Evolutionary conservation across 2,113 vertebrate species (phyloP).

Genomic region (Rhinolophus ferrumequinum): DNA sequence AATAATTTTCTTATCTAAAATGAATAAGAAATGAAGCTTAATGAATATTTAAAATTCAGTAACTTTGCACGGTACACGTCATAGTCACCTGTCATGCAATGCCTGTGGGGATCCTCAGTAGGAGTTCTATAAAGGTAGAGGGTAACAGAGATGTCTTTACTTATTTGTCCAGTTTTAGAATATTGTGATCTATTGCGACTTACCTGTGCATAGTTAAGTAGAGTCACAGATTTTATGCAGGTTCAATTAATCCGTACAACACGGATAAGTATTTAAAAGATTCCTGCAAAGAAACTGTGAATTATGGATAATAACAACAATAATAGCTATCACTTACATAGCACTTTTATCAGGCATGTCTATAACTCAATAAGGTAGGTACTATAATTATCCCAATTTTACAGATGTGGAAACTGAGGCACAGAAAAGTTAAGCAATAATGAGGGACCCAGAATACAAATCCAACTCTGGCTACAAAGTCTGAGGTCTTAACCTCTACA

Average conservation of each 20-base stretch:
- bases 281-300: neutral
- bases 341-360: neutral
- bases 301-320: neutral
- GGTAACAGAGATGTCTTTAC: neutral
- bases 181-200: neutral
- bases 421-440: neutral
- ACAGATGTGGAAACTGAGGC: neutral
- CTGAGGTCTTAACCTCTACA: constrained; percentile 4
- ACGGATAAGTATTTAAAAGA: neutral
- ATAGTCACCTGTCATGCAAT: neutral
- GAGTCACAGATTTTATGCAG: neutral
- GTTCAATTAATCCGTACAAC: neutral
- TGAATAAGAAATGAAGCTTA: neutral
- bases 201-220: neutral
- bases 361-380: neutral
- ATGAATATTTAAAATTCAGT: constrained; percentile 17
- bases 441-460: neutral
- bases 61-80: neutral
- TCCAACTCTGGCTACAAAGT: neutral
- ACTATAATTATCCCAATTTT: neutral
- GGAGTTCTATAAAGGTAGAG: neutral
- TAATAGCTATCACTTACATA: neutral
- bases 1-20: neutral
- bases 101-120: neutral
- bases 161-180: constrained; percentile 1